Evolutionary conservation across 2,797 vertebrate species (phyloP).

Genomic region (Epinephelus coioides): DNA sequence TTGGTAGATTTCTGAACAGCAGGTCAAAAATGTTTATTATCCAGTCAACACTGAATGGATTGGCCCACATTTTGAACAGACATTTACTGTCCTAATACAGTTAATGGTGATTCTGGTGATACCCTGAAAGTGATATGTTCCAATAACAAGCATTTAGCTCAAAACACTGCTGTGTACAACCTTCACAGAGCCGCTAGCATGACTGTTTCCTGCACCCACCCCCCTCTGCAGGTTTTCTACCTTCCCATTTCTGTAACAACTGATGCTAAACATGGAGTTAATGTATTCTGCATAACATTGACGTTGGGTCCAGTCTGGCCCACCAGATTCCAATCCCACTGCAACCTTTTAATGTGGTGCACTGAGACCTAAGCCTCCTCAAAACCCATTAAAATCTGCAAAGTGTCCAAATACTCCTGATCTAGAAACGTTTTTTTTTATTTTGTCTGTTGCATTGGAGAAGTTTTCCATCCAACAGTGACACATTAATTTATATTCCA

Average conservation of each 20-base stretch:
- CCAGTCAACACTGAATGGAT: too few species aligned
- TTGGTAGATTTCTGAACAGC: neutral
- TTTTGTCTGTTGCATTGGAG: slow-evolving; percentile 11
- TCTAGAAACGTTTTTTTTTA: slow-evolving; percentile 9
- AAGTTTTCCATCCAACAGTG: slow-evolving; percentile 30
- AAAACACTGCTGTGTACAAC: neutral
- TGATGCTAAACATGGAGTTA: slow-evolving; percentile 27
- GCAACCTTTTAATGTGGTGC: slow-evolving; percentile 2
- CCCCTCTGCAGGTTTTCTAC: neutral
- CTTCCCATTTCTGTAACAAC: slow-evolving; percentile 2
- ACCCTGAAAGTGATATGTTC: neutral
- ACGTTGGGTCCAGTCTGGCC: neutral
- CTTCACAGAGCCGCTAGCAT: neutral
- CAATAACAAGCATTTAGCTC: neutral
- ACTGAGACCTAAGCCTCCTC: slow-evolving; percentile 6
- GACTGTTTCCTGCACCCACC: neutral
- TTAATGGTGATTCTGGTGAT: too few species aligned
- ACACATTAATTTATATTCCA: slow-evolving; percentile 45
- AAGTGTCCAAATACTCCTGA: slow-evolving; percentile 14
- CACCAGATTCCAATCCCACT: neutral
- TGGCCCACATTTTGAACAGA: too few species aligned
- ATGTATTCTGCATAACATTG: slow-evolving; percentile 21
- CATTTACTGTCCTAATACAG: too few species aligned
- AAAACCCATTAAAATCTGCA: slow-evolving; percentile 28
- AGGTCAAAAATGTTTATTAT: too few species aligned